These are phyloP conservation scores for Sinonovacula constricta DNA, from an alignment of 1,140 invertebrate genomes.

Conservation along the genomic window DNA sequence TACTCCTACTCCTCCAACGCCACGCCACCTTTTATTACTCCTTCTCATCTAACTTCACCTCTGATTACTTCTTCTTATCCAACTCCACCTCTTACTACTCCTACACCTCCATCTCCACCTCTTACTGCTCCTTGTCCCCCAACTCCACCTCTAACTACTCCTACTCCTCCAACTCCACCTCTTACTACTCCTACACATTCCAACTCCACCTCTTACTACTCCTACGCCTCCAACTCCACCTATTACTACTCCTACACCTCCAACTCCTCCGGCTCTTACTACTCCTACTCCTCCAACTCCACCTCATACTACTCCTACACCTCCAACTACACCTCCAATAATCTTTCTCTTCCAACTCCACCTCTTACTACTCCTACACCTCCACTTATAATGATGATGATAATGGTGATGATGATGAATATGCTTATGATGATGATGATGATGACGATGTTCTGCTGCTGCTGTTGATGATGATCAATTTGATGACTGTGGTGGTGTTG, in stretches of 20 bases:
- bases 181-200: too few relatives aligned
- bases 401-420: too few relatives aligned
- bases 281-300: background rate
- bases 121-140: background rate
- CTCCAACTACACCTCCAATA: conserved; percentile 35
- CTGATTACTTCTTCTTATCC: background rate
- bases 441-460: too few relatives aligned
- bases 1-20: background rate
- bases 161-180: too few relatives aligned
- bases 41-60: background rate
- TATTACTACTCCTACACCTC: background rate
- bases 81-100: background rate
- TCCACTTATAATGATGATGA: too few relatives aligned
- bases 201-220: too few relatives aligned
- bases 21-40: background rate
- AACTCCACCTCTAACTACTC: background rate
- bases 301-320: conserved; percentile 61
- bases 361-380: conserved; percentile 63
- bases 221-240: background rate
- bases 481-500: too few relatives aligned
- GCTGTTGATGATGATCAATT: too few relatives aligned
- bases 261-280: background rate
- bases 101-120: background rate
- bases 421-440: too few relatives aligned
- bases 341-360: background rate